Percentiles rank a stretch among this genome's conserved stretches.
phyloP scores from a whole-genome alignment of 2,888 invertebrate species.

The Uropetala carovei region DNA sequence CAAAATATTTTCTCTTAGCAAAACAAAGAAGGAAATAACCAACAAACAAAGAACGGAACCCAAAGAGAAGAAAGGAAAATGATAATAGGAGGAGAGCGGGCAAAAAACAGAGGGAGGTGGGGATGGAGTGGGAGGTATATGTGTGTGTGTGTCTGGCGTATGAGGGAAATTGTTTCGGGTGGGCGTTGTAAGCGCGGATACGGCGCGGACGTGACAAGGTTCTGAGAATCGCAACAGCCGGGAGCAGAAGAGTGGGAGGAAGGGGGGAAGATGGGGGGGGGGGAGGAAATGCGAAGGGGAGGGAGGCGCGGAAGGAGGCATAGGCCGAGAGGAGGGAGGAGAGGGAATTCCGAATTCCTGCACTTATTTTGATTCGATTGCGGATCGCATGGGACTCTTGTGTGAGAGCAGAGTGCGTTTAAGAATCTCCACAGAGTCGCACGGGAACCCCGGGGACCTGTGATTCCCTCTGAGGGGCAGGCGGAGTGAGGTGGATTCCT shows the following conservation, averaged over 20 bases:
- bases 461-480: neutral
- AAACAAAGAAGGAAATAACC: too few relatives aligned
- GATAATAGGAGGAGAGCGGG: neutral
- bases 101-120: neutral
- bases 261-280: neutral
- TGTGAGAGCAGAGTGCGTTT: neutral
- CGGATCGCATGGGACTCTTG: neutral
- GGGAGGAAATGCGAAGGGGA: neutral
- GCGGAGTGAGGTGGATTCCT: too few relatives aligned
- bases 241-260: neutral
- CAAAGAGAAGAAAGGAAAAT: constrained; percentile 7
- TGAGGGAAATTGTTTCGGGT: constrained; percentile 51
- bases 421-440: constrained; percentile 10
- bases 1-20: too few relatives aligned
- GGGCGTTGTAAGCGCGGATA: constrained; percentile 34
- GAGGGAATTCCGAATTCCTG: neutral
- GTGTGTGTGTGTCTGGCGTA: constrained; percentile 7
- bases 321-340: neutral
- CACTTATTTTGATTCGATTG: constrained; percentile 45
- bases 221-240: constrained; percentile 17
- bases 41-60: too few relatives aligned
- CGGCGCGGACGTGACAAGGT: constrained; percentile 41
- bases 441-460: neutral
- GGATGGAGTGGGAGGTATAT: neutral
- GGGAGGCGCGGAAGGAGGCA: neutral